A percentile compares a stretch with the other conserved stretches of the same genome.
Conservation (phyloP, 1,140 invertebrate species). For the Cotesia glomerata region DNA sequence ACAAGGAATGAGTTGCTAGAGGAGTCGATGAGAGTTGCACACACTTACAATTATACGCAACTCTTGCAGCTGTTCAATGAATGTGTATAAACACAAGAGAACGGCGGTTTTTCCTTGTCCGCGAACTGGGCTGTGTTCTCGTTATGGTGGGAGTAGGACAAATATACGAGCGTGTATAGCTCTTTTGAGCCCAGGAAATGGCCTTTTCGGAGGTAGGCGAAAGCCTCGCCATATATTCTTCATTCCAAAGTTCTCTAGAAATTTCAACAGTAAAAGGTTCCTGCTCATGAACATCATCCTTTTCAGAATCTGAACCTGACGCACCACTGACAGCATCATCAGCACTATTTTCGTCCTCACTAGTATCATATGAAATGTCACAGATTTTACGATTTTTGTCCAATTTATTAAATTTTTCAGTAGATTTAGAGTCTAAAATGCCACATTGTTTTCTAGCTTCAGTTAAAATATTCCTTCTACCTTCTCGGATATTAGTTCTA, state of each 20-base stretch:
- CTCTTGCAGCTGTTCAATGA: too few relatives aligned
- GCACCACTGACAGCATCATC: neutral
- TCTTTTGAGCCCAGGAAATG: too few relatives aligned
- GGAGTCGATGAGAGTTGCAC: too few relatives aligned
- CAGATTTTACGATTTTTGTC: neutral
- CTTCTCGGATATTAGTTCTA: neutral
- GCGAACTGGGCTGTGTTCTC: too few relatives aligned
- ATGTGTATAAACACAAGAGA: too few relatives aligned
- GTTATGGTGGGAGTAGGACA: too few relatives aligned
- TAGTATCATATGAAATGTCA: neutral
- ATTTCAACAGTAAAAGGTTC: neutral
- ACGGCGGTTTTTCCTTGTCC: too few relatives aligned
- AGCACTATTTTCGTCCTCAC: neutral
- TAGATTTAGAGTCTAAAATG: neutral
- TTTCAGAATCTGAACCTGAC: neutral
- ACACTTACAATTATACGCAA: too few relatives aligned
- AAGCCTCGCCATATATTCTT: too few relatives aligned
- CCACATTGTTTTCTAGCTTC: constrained; percentile 3
- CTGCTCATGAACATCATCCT: neutral
- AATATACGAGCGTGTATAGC: too few relatives aligned
- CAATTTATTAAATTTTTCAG: neutral
- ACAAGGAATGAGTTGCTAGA: too few relatives aligned
- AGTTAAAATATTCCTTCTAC: constrained; percentile 6
- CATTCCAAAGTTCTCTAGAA: neutral
- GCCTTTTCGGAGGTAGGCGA: too few relatives aligned